These are phyloP conservation scores for Cebus imitator DNA, from an alignment of 2,113 vertebrate species.

Conservation along the genomic window DNA sequence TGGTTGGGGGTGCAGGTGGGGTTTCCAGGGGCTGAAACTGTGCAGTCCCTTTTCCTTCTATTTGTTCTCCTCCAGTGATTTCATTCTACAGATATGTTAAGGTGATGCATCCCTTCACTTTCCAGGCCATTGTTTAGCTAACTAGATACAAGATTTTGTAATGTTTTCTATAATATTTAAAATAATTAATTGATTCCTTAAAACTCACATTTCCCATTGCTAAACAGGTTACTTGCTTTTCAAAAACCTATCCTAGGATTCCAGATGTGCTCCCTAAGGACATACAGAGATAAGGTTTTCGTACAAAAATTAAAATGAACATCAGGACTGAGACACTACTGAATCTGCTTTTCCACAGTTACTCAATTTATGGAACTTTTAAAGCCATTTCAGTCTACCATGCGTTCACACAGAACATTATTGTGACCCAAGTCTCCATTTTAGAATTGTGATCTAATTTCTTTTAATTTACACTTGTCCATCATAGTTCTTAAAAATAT, in stretches of 20 bases:
- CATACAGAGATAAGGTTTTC: neutral
- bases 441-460: neutral
- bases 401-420: neutral
- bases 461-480: neutral
- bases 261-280: neutral
- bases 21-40: neutral
- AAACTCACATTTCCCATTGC: neutral
- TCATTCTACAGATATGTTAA: fast-evolving
- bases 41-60: fast-evolving
- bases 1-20: neutral
- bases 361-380: no score
- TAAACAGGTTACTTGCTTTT: neutral
- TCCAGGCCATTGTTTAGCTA: no score
- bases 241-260: neutral
- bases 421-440: no score
- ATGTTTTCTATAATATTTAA: neutral
- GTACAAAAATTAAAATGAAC: neutral
- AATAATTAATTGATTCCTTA: neutral
- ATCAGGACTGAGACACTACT: neutral
- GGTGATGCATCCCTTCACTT: neutral
- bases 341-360: no score
- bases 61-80: neutral
- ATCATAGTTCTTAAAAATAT: neutral
- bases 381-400: fast-evolving
- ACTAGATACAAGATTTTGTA: neutral